Percentiles rank a stretch among this genome's conserved stretches.
These are phyloP conservation scores for Athene cunicularia DNA, from an alignment of 2,113 vertebrate genomes.

Conservation along the genomic window DNA sequence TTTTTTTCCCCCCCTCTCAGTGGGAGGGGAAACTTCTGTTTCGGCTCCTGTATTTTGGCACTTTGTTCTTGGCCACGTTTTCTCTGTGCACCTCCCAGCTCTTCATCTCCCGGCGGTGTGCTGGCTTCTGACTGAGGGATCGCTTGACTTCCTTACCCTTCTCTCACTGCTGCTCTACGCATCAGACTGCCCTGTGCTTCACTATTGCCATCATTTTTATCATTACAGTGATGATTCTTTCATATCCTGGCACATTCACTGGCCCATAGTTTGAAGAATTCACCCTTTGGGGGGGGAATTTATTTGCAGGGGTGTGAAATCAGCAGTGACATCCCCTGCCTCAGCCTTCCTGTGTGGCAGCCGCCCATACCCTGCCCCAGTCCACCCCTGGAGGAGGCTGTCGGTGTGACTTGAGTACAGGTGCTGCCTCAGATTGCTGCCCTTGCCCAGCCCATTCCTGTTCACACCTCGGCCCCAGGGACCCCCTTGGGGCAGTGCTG, in stretches of 20 bases:
- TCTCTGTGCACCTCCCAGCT: conserved; percentile 24
- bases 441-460: not conserved
- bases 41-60: not conserved
- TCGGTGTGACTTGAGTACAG: not conserved
- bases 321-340: not conserved
- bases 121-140: conserved; percentile 36
- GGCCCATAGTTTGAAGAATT: not conserved
- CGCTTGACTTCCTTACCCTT: conserved; percentile 71
- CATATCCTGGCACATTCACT: not conserved
- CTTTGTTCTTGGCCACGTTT: conserved; percentile 16
- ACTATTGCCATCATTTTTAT: not conserved
- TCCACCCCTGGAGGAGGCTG: not conserved
- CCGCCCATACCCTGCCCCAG: not conserved
- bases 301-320: not conserved
- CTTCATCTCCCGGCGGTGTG: not conserved
- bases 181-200: conserved; percentile 11
- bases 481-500: not conserved
- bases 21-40: conserved; percentile 8
- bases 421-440: not conserved
- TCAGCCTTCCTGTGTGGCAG: not conserved
- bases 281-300: not conserved
- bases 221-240: not conserved
- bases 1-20: not conserved
- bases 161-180: conserved; percentile 49
- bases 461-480: not conserved